A percentile compares a stretch with the other conserved stretches of the same genome.
Evolutionary conservation across 2,888 invertebrate genomes (phyloP).

Genomic region (Hyposoter dolosus): DNA sequence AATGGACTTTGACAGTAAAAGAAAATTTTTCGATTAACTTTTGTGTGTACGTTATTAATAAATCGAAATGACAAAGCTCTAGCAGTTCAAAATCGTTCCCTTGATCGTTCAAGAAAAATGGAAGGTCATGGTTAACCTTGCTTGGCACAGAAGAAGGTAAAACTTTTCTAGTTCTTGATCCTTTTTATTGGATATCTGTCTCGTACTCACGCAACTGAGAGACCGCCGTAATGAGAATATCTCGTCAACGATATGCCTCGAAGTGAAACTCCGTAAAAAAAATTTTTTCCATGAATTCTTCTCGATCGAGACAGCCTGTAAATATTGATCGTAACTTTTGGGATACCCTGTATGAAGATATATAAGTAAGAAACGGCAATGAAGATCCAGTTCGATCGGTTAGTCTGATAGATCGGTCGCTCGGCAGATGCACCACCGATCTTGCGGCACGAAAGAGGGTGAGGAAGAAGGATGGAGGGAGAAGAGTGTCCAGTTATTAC

Average conservation of each 20-base stretch:
- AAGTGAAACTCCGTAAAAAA: background rate
- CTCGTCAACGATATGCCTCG: background rate
- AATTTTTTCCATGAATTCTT: background rate
- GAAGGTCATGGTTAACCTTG: too few species aligned
- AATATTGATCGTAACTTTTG: background rate
- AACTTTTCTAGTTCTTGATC: too few species aligned
- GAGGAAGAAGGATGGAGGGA: slow-evolving; percentile 46
- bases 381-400: slow-evolving; percentile 73
- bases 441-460: slow-evolving; percentile 73
- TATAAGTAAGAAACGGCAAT: slow-evolving; percentile 39
- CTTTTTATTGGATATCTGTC: too few species aligned
- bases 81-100: too few species aligned
- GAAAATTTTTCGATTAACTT: too few species aligned
- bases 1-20: too few species aligned
- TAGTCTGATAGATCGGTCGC: slow-evolving; percentile 71
- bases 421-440: slow-evolving; percentile 78
- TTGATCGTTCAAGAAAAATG: too few species aligned
- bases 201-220: too few species aligned
- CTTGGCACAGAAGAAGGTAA: too few species aligned
- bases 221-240: too few species aligned
- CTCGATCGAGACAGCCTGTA: background rate
- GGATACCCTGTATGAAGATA: slow-evolving; percentile 21
- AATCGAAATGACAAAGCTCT: too few species aligned
- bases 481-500: slow-evolving; percentile 80
- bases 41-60: too few species aligned